Percentiles rank a stretch among this genome's conserved stretches.
Conservation (phyloP, 2,797 vertebrate species). For the Platalea minor region DNA sequence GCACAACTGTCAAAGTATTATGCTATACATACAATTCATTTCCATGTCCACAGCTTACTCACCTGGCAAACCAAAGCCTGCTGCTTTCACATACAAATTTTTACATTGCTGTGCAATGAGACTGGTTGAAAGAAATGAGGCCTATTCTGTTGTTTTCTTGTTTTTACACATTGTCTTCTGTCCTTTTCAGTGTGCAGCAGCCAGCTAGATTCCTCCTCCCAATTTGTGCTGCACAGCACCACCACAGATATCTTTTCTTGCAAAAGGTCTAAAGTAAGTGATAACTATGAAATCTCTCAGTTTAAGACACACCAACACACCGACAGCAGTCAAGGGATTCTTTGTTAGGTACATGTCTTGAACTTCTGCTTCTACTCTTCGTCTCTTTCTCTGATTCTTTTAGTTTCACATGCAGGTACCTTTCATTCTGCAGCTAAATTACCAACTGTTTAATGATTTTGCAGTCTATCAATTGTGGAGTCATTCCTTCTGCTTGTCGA, state of each 20-base stretch:
- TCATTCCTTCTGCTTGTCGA: neutral
- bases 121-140: neutral
- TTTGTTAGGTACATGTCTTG: neutral
- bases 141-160: neutral
- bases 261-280: neutral
- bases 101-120: neutral
- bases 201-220: neutral
- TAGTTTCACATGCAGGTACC: neutral
- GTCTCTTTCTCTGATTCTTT: neutral
- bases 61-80: neutral
- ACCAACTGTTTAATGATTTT: conserved; percentile 3
- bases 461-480: neutral
- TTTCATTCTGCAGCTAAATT: conserved; percentile 16
- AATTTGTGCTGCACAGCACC: neutral
- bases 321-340: neutral
- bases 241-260: neutral
- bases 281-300: neutral
- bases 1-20: neutral
- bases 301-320: neutral
- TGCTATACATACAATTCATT: neutral
- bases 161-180: neutral
- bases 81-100: neutral
- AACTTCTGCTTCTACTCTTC: neutral
- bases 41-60: neutral
- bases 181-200: neutral